These are phyloP conservation scores for Potamarius usumacintae DNA, from an alignment of 2,113 vertebrate species.

Conservation along the genomic window DNA sequence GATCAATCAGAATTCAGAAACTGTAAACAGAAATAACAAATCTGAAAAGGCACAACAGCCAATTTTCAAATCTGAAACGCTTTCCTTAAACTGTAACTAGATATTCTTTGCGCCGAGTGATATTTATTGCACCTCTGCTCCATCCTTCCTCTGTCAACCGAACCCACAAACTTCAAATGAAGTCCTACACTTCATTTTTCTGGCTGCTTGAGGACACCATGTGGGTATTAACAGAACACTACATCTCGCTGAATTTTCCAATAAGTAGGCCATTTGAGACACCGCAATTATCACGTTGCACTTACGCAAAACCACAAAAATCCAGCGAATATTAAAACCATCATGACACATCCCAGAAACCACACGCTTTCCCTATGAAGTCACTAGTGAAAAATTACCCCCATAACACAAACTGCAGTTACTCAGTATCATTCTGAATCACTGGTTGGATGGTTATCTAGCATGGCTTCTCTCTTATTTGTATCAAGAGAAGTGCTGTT, in stretches of 20 bases:
- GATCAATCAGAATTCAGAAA: not conserved
- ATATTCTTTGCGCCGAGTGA: not conserved
- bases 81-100: slow-evolving; percentile 6
- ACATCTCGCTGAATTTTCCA: slow-evolving; percentile 24
- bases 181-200: slow-evolving; percentile 22
- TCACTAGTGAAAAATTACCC: not conserved
- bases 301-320: slow-evolving; percentile 25
- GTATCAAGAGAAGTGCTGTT: not conserved
- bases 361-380: not conserved
- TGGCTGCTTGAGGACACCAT: not conserved
- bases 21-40: not conserved
- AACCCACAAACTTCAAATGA: slow-evolving; percentile 19
- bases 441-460: not conserved
- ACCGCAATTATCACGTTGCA: not conserved
- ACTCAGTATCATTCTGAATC: not conserved
- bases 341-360: not conserved
- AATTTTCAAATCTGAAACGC: not conserved
- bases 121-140: slow-evolving; percentile 13
- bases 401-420: not conserved
- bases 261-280: slow-evolving; percentile 18
- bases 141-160: not conserved
- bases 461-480: not conserved
- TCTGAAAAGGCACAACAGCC: not conserved
- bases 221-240: slow-evolving; percentile 12
- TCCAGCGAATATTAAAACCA: not conserved